Evolutionary conservation across 2,113 vertebrate genomes (phyloP), one percentile per base, ranked within the genome.

Genomic region (Atherinomorus stipes): DNA sequence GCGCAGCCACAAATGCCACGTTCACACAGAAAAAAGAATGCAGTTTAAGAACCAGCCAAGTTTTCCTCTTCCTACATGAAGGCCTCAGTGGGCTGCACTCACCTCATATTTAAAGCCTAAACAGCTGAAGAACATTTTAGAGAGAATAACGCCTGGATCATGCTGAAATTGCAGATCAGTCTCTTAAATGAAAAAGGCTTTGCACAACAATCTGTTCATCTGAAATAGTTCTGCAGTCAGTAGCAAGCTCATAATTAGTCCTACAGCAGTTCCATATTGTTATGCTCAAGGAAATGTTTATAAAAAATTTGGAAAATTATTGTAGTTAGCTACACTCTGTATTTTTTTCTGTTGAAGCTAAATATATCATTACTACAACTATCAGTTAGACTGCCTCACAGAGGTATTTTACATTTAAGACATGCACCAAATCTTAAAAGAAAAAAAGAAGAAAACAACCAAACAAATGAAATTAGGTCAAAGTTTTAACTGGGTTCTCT

Each of bases 91-190:
- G 40, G 22, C 61, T 49, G 56, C 23, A 34, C 40, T 26, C 19
- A 56, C 44, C 22, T 72, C 47, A 54, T 13, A 42, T 59, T 73
- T 74, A 63, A 57, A 66, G 61, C 34, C 50, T 58, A 76, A 78
- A 80, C 59, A 66, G 50, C 58, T 26, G 13, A 58, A 71, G 44
- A 28, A 26, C 16, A 9, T 37, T 44, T 52, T 21, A 40, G 47
- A 60, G 37, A n/a, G 22, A 13, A 28, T 79, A 86, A 76, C 44
- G 53, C 59, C 25, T 54, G 50, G 51, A 81, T 82, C 52, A 42
- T 26, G 25, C 71, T 61, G 10, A 59, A 86, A 66, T 61, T 76
- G 40, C 58, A 56, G 67, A 62, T 76, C 75, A 81, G 64, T 66
- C 68, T 61, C 66, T 26, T 60, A 47, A 68, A 12, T 73, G 22